A percentile compares a stretch with the other conserved stretches of the same genome.
phyloP scores from a whole-genome alignment of 2,888 invertebrate genomes.

The Drosophila gaucha region DNA sequence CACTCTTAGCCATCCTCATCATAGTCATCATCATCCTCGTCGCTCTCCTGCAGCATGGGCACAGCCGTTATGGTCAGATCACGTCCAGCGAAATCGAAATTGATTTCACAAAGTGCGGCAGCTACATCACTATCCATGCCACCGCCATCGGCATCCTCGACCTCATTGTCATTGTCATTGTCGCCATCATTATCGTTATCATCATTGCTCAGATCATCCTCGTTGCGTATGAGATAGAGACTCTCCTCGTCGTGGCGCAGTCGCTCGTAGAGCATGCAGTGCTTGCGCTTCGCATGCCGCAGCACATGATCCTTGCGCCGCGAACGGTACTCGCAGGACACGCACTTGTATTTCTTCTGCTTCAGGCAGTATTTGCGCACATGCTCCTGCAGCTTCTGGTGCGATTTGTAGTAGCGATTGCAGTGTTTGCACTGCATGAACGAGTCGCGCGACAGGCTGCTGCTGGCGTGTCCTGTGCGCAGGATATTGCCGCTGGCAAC shows the following conservation, averaged over 20 bases:
- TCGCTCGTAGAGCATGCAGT: slow-evolving; percentile 79
- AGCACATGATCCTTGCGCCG: slow-evolving; percentile 84
- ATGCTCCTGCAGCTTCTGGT: slow-evolving; percentile 83
- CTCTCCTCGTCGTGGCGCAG: slow-evolving; percentile 77
- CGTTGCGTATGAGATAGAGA: slow-evolving; percentile 82
- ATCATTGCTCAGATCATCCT: slow-evolving; percentile 77
- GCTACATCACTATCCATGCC: slow-evolving; percentile 66
- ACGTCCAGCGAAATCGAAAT: slow-evolving; percentile 79
- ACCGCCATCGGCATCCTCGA: slow-evolving; percentile 42
- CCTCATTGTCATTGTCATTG: slow-evolving; percentile 34
- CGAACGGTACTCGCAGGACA: slow-evolving; percentile 84
- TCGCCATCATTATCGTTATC: slow-evolving; percentile 46
- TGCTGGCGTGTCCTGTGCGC: slow-evolving; percentile 31
- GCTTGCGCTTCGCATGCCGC: slow-evolving; percentile 83
- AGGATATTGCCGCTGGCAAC: slow-evolving; percentile 14
- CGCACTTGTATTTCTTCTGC: slow-evolving; percentile 84
- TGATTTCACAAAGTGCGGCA: slow-evolving; percentile 62
- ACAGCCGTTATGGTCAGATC: slow-evolving; percentile 82
- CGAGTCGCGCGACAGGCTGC: slow-evolving; percentile 59
- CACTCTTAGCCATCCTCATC: slow-evolving; percentile 72
- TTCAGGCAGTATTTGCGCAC: slow-evolving; percentile 84
- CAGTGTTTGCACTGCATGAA: slow-evolving; percentile 83
- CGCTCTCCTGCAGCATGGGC: slow-evolving; percentile 79
- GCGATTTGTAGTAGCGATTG: slow-evolving; percentile 82
- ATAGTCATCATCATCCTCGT: slow-evolving; percentile 82